Evolutionary conservation across 2,888 invertebrate species (phyloP).

Genomic region (Harmothoe impar): DNA sequence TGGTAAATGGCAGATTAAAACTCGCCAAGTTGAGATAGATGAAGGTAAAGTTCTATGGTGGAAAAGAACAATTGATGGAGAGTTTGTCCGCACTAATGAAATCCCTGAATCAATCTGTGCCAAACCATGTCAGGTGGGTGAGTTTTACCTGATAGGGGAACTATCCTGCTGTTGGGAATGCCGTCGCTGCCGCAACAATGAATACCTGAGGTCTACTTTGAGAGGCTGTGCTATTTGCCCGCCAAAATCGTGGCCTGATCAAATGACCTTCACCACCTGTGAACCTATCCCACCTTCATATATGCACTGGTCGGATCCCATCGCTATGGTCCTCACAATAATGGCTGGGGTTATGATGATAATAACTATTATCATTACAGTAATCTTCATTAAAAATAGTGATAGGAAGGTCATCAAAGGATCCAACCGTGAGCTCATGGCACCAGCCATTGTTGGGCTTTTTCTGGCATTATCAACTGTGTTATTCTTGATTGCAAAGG

Average conservation of each 20-base stretch:
- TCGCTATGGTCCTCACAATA: not conserved
- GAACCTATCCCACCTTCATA: slow-evolving; percentile 20
- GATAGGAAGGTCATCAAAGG: slow-evolving; percentile 43
- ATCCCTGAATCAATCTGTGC: slow-evolving; percentile 48
- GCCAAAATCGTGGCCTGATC: slow-evolving; percentile 22
- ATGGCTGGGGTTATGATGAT: not conserved
- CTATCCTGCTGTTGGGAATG: slow-evolving; percentile 47
- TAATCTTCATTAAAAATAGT: slow-evolving; percentile 29
- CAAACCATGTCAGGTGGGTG: slow-evolving; percentile 25
- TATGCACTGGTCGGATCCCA: slow-evolving; percentile 28
- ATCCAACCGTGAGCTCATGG: slow-evolving; percentile 3
- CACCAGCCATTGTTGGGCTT: not conserved
- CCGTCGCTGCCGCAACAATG: slow-evolving; percentile 33
- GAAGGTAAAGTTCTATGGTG: not conserved
- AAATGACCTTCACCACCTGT: slow-evolving; percentile 26
- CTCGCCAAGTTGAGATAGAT: not conserved
- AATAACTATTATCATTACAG: not conserved
- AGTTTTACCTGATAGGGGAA: slow-evolving; percentile 51
- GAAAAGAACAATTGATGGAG: not conserved
- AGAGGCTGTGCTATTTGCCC: slow-evolving; percentile 41
- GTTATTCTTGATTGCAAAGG: not conserved
- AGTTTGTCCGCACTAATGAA: not conserved
- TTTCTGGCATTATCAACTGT: not conserved
- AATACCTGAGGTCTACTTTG: not conserved
- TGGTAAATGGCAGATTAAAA: slow-evolving; percentile 4